A percentile compares a stretch with the other conserved stretches of the same genome.
These are phyloP conservation scores for Probosciger aterrimus DNA, from an alignment of 2,113 vertebrate genomes.

Conservation along the genomic window DNA sequence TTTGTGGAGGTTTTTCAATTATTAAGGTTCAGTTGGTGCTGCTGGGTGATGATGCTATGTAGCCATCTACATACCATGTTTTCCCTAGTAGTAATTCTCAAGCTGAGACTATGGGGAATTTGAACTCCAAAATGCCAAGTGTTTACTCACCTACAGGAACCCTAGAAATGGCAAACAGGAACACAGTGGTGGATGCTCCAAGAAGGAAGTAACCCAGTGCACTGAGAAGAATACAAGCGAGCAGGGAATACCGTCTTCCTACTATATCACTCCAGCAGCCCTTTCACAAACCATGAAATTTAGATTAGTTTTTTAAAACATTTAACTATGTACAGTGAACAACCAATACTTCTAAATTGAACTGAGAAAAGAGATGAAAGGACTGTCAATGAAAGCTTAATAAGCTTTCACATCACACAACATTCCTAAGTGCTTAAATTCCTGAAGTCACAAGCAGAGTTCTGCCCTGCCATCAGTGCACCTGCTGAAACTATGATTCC, in stretches of 20 bases:
- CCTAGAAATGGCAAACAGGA: constrained; percentile 86
- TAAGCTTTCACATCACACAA: not conserved
- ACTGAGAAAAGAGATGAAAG: not conserved
- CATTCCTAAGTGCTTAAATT: not conserved
- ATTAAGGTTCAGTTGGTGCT: not conserved
- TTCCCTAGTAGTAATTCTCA: not conserved
- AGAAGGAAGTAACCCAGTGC: constrained; percentile 88
- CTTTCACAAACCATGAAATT: constrained; percentile 67
- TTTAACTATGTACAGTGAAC: not conserved
- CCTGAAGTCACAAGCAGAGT: not conserved
- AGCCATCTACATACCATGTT: not conserved
- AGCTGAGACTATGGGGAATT: not conserved
- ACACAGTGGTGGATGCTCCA: constrained; percentile 83
- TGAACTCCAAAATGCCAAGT: not conserved
- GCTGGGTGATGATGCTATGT: not conserved
- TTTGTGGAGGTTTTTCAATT: not conserved
- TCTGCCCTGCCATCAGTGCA: not conserved
- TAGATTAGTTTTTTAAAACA: not conserved
- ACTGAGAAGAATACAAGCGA: constrained; percentile 87
- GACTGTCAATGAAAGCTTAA: not conserved
- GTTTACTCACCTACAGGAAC: constrained; percentile 87
- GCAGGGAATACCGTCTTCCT: constrained; percentile 84
- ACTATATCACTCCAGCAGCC: constrained; percentile 95
- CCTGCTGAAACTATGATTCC: not conserved
- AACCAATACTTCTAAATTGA: not conserved